Evolutionary conservation across 1,140 invertebrate genomes (phyloP).

Genomic region (Drosophila parabipectinata): DNA sequence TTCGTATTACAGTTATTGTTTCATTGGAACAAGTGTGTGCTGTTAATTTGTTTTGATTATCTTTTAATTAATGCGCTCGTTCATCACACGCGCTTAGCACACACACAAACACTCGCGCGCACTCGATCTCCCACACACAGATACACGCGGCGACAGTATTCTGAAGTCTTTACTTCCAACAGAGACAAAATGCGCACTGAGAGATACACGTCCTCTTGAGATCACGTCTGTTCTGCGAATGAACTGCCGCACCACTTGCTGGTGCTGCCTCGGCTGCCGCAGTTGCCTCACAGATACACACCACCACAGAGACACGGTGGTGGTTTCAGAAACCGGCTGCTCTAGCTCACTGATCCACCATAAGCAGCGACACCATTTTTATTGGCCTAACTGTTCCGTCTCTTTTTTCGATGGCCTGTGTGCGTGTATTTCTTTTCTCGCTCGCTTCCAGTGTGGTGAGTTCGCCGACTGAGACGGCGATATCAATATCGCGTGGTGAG

Average conservation of each 20-base stretch:
- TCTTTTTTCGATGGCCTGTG: slow-evolving; percentile 37
- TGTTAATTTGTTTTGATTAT: slow-evolving; percentile 77
- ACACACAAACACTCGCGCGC: slow-evolving; percentile 32
- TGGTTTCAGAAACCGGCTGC: slow-evolving; percentile 60
- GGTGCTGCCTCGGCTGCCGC: slow-evolving; percentile 17
- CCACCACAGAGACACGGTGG: slow-evolving; percentile 30
- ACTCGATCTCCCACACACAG: neutral
- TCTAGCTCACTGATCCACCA: slow-evolving; percentile 10
- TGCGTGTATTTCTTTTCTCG: too few relatives aligned
- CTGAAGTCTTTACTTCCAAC: too few relatives aligned
- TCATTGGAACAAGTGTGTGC: slow-evolving; percentile 56
- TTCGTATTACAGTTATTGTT: slow-evolving; percentile 34
- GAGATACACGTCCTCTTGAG: slow-evolving; percentile 82
- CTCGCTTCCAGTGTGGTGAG: slow-evolving; percentile 74
- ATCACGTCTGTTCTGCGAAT: slow-evolving; percentile 84
- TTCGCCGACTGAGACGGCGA: slow-evolving; percentile 37
- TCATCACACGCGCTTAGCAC: slow-evolving; percentile 51
- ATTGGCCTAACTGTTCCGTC: slow-evolving; percentile 59
- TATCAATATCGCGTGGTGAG: neutral
- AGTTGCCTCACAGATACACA: slow-evolving; percentile 30
- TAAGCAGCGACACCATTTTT: slow-evolving; percentile 72
- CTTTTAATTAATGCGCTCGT: slow-evolving; percentile 78
- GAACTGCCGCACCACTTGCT: slow-evolving; percentile 41
- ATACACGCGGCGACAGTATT: slow-evolving; percentile 20
- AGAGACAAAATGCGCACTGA: slow-evolving; percentile 4